Percentiles rank a stretch among this genome's conserved stretches.
Conservation (phyloP, 2,113 vertebrate species). For the Reinhardtius hippoglossoides region DNA sequence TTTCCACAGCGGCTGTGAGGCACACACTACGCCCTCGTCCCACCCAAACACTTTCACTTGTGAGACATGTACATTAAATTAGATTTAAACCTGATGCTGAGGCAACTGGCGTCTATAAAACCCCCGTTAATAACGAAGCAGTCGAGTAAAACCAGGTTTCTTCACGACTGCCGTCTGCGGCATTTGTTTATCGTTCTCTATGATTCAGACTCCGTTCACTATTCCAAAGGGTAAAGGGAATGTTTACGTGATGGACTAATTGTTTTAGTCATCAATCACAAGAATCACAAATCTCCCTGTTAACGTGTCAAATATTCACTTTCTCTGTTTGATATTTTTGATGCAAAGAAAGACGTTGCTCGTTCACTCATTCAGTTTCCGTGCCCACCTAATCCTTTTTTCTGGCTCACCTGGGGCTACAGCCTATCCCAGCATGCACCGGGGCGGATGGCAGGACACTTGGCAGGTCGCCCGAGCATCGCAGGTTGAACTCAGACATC, state of each 20-base stretch:
- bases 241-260: too few species aligned
- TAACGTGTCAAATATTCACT: background rate
- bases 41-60: background rate
- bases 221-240: too few species aligned
- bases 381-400: conserved; percentile 53
- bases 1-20: too few species aligned
- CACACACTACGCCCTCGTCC: background rate
- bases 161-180: background rate
- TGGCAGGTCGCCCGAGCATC: conserved; percentile 62
- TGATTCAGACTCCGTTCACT: background rate
- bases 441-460: conserved; percentile 57
- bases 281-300: background rate
- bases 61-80: conserved; percentile 2
- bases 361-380: conserved; percentile 50
- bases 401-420: conserved; percentile 52
- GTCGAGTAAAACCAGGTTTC: too few species aligned
- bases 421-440: conserved; percentile 68
- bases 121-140: background rate
- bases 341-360: conserved; percentile 15
- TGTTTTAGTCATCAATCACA: background rate
- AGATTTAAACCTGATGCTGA: background rate
- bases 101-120: conserved; percentile 2
- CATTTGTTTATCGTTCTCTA: background rate
- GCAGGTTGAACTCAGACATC: conserved; percentile 57
- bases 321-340: conserved; percentile 10